Base-by-base conservation (phyloP, 1,140 invertebrate species). In the Drosophila erecta region DNA sequence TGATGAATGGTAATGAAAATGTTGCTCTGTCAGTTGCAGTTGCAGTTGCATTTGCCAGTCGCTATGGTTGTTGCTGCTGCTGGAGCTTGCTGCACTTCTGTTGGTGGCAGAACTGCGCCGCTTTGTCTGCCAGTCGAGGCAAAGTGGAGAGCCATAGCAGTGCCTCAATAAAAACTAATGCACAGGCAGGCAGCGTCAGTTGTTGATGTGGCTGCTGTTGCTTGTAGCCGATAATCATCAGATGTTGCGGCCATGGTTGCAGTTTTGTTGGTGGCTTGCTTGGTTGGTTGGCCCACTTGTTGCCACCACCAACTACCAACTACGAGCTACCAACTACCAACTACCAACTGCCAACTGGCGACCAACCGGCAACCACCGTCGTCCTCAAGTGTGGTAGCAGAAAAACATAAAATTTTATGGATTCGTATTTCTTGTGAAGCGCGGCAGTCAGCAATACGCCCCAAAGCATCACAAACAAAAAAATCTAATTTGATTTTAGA, bases 361-460 rank as follows among this genome's bases (percentile, higher is more conserved):
- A 30, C 30, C 30, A 69, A 61, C 53, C 30, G 46, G 33, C 61
- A 59, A 65, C 64, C 84, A 67, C 72, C 66, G 44, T 75, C 72
- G 59, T 74, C 71, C 64, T 75, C 84, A 89, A 89, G 85, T 69
- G 64, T 70, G 66, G 66, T 89, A 89, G 84, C 84, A 89, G 64
- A 89, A 89, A 89, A 89, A 84, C 84, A 89, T 89, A 84, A 89
- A 89, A 89, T 89, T 89, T 89, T 89, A 89, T 89, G 84, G 84
- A 87, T 87, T 87, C 84, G 83, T 87, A 87, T 87, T 83, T 87
- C 84, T 87, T 87, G 79, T 76, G 75, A 83, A 89, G 84, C 84
- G 72, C 71, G 70, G 54, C 76, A 75, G 70, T 57, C 72, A 75
- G 76, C 62, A 46, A 66, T 76, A 70, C 75, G 54, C 77, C 75